phyloP scores from a whole-genome alignment of 1,140 invertebrate genomes.

The Pachyrhynchus sulphureomaculatus region DNA sequence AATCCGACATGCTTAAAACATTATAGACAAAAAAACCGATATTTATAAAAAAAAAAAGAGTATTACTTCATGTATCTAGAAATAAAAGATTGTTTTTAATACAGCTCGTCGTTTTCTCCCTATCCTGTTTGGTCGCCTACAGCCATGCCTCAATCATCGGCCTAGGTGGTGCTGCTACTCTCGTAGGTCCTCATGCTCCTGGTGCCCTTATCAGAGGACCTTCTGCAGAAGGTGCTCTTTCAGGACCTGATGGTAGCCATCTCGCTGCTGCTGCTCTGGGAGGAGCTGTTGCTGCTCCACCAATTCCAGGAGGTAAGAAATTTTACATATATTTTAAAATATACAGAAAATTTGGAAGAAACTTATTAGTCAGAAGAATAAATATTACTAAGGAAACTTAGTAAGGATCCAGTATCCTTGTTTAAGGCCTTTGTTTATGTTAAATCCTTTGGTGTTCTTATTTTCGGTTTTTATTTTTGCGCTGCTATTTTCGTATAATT shows the following conservation, averaged over 20 bases:
- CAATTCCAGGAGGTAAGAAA: constrained; percentile 37
- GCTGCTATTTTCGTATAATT: too few species aligned
- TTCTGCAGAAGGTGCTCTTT: constrained; percentile 27
- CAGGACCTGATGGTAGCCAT: constrained; percentile 44
- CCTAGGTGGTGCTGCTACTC: constrained; percentile 32
- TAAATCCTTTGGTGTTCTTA: too few species aligned
- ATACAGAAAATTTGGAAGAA: not conserved
- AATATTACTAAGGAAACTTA: too few species aligned
- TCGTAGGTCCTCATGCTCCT: constrained; percentile 42
- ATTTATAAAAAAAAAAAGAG: too few species aligned
- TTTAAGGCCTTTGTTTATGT: too few species aligned
- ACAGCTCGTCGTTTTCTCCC: constrained; percentile 40
- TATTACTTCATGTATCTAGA: too few species aligned
- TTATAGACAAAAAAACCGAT: too few species aligned
- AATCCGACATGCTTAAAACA: too few species aligned
- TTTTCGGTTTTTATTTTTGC: too few species aligned
- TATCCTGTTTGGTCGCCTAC: constrained; percentile 36
- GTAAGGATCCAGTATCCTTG: too few species aligned
- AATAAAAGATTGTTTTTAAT: too few species aligned
- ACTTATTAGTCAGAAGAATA: not conserved
- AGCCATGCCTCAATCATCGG: constrained; percentile 40
- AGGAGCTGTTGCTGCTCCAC: constrained; percentile 36
- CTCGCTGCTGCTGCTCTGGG: constrained; percentile 39
- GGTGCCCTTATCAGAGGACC: constrained; percentile 42
- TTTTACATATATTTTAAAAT: too few species aligned